Conservation (phyloP, 1,140 invertebrate species). For the Brachionus paranguensis region DNA sequence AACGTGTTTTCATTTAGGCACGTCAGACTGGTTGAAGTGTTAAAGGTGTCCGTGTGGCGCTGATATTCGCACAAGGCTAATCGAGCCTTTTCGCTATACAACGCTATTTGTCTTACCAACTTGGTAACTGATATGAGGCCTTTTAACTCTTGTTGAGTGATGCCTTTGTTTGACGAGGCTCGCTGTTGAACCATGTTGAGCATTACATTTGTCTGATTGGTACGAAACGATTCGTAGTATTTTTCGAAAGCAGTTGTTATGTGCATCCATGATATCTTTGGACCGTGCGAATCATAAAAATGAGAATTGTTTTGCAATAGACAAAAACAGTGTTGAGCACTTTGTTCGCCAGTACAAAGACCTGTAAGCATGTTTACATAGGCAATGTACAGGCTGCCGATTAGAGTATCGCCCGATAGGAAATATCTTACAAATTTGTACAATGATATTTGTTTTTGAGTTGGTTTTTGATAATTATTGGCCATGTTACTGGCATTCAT, state of each 20-base stretch:
- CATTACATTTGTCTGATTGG: constrained; percentile 51
- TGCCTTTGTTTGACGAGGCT: constrained; percentile 60
- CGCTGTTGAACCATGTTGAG: constrained; percentile 55
- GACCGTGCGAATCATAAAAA: constrained; percentile 42
- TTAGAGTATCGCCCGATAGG: constrained; percentile 75
- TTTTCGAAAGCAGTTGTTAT: constrained; percentile 25
- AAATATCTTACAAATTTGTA: constrained; percentile 75
- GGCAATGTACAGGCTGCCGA: constrained; percentile 74
- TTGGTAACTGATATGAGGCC: constrained; percentile 73
- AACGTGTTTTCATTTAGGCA: constrained; percentile 28
- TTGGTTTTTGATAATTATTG: constrained; percentile 45
- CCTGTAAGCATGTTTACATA: constrained; percentile 80
- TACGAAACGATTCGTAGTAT: constrained; percentile 23
- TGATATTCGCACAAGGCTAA: neutral
- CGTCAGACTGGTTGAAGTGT: neutral
- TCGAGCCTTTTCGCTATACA: constrained; percentile 47
- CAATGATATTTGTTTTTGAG: constrained; percentile 63
- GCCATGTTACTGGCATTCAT: constrained; percentile 39
- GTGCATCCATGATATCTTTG: constrained; percentile 44
- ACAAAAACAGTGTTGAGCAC: constrained; percentile 74
- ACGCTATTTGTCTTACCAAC: constrained; percentile 69
- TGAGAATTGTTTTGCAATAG: constrained; percentile 69
- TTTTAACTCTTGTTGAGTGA: constrained; percentile 76
- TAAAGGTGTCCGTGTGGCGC: neutral
- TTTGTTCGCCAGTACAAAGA: constrained; percentile 66